A percentile compares a stretch with the other conserved stretches of the same genome.
phyloP scores from a whole-genome alignment of 2,888 invertebrate genomes.

The Buathra laborator region DNA sequence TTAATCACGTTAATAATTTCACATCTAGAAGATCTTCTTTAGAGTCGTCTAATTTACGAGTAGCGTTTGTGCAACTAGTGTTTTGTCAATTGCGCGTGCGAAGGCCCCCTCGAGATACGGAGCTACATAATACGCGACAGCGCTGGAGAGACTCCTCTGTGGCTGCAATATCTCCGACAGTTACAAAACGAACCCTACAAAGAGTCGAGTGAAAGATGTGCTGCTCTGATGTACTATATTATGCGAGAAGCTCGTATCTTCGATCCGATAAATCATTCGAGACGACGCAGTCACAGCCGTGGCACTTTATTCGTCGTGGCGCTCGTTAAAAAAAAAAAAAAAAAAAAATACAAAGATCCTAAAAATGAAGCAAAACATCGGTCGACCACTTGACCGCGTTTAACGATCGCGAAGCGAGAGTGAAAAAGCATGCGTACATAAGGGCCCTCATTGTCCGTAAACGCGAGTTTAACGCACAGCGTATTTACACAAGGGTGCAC shows the following conservation, averaged over 20 bases:
- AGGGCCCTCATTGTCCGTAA: slow-evolving; percentile 59
- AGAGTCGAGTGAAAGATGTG: slow-evolving; percentile 26
- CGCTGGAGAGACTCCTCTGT: neutral
- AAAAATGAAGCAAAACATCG: neutral
- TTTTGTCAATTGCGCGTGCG: slow-evolving; percentile 15
- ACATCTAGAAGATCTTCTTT: slow-evolving; percentile 11
- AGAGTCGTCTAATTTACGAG: neutral
- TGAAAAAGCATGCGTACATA: slow-evolving; percentile 27
- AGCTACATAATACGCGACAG: neutral
- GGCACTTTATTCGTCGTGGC: slow-evolving; percentile 46
- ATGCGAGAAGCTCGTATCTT: slow-evolving; percentile 42
- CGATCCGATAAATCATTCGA: slow-evolving; percentile 63
- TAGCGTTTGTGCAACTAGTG: slow-evolving; percentile 5
- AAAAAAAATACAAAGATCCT: neutral
- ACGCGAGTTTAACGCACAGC: slow-evolving; percentile 10
- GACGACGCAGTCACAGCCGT: slow-evolving; percentile 26
- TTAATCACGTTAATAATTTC: neutral
- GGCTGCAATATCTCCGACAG: slow-evolving; percentile 5
- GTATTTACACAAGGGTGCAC: slow-evolving; percentile 62
- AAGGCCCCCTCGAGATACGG: slow-evolving; percentile 4
- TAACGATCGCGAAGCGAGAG: slow-evolving; percentile 21
- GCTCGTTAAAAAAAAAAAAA: slow-evolving; percentile 48
- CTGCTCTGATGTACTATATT: slow-evolving; percentile 8
- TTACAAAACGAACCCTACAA: slow-evolving; percentile 1
- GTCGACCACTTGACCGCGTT: slow-evolving; percentile 12